Evolutionary conservation across 2,888 invertebrate species (phyloP).

Genomic region (Hoplodrina ambigua): DNA sequence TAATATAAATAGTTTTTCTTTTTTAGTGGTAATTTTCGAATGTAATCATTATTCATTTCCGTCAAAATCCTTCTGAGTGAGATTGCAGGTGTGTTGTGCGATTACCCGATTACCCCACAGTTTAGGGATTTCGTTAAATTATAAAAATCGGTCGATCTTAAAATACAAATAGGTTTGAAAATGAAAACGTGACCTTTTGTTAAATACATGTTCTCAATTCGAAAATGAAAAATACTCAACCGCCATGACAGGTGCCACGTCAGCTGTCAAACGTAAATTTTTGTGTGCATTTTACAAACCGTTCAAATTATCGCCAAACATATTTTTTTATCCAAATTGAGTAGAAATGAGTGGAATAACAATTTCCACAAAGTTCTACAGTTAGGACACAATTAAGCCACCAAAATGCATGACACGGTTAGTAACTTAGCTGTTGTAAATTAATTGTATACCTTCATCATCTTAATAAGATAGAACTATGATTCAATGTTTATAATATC

Average conservation of each 20-base stretch:
- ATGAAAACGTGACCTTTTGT: neutral
- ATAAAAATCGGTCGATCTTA: too few relatives aligned
- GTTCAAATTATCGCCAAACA: conserved; percentile 16
- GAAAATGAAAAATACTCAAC: conserved; percentile 7
- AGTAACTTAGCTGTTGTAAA: conserved; percentile 33
- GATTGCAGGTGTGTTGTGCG: too few relatives aligned
- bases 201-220: conserved; percentile 15
- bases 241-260: neutral
- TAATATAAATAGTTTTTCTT: too few relatives aligned
- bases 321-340: conserved; percentile 39
- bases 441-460: too few relatives aligned
- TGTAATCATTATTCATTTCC: too few relatives aligned
- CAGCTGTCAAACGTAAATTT: conserved; percentile 38
- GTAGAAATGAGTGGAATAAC: conserved; percentile 16
- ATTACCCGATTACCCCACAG: too few relatives aligned
- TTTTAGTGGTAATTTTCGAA: too few relatives aligned
- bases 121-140: too few relatives aligned
- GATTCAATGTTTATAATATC: too few relatives aligned
- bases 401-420: conserved; percentile 84
- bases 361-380: neutral
- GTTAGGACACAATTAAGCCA: conserved; percentile 23
- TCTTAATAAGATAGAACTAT: too few relatives aligned
- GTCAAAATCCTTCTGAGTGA: too few relatives aligned
- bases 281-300: conserved; percentile 27
- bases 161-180: neutral